phyloP scores from a whole-genome alignment of 2,797 vertebrate genomes.

The Gorsachius magnificus region DNA sequence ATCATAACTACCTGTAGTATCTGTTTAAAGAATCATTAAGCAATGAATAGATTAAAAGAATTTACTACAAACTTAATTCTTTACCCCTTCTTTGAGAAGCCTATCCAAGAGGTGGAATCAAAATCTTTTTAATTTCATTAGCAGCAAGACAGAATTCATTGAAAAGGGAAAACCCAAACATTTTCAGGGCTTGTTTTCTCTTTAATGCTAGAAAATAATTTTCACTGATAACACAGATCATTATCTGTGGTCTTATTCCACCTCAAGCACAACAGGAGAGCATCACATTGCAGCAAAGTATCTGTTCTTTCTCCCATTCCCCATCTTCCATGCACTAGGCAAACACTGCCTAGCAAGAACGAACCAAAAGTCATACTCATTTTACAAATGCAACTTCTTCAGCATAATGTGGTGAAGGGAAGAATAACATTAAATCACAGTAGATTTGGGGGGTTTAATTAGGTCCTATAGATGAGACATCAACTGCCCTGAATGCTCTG shows the following conservation, averaged over 20 bases:
- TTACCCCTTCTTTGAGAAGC: neutral
- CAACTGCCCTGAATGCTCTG: neutral
- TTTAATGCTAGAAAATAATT: neutral
- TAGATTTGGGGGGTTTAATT: neutral
- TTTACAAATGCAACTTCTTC: neutral
- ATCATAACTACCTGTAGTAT: neutral
- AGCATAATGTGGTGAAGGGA: neutral
- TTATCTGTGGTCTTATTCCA: neutral
- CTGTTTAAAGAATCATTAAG: neutral
- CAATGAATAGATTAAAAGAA: slow-evolving; percentile 14
- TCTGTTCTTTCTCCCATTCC: neutral
- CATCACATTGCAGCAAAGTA: neutral
- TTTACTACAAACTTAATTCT: neutral
- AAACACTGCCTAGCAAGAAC: neutral
- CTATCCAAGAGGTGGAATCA: neutral
- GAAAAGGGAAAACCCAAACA: neutral
- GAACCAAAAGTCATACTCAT: neutral
- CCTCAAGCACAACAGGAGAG: neutral
- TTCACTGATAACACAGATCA: neutral
- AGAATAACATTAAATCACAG: neutral
- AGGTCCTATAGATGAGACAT: neutral
- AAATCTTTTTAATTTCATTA: neutral
- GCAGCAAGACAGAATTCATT: neutral
- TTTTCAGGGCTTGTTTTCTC: neutral
- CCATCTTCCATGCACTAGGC: neutral